Conservation (phyloP, 2,113 vertebrate species). For the Megaceryle torquata region DNA sequence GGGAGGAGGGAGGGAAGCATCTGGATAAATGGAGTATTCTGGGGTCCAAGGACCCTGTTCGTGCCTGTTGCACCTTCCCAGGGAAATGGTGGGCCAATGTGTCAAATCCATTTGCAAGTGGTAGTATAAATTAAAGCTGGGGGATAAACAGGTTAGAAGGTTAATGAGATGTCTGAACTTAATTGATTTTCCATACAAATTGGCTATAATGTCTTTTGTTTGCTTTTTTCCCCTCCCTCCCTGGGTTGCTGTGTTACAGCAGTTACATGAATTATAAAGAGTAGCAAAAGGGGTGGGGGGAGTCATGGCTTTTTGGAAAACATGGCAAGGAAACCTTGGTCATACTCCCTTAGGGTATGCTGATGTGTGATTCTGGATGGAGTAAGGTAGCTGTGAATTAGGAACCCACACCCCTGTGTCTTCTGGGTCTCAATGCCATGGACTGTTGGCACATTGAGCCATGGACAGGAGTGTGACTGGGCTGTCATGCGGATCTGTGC, state of each 20-base stretch:
- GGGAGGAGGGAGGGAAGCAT: background rate
- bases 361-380: background rate
- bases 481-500: background rate
- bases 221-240: background rate
- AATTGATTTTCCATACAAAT: conserved; percentile 52
- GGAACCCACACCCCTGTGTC: background rate
- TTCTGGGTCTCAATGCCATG: background rate
- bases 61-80: conserved; percentile 13
- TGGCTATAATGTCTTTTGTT: conserved; percentile 40
- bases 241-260: background rate
- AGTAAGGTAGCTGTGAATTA: background rate
- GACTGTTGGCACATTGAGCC: rapidly evolving
- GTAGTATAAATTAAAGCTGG: conserved; percentile 22
- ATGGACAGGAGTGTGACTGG: background rate
- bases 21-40: background rate
- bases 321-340: background rate
- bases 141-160: conserved; percentile 45
- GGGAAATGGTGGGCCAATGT: background rate
- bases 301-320: background rate
- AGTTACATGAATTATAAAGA: background rate
- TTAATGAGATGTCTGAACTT: conserved; percentile 55
- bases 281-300: background rate
- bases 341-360: rapidly evolving
- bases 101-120: conserved; percentile 22
- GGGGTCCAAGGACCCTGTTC: background rate